These are phyloP conservation scores for Lanius collurio DNA, from an alignment of 2,113 vertebrate genomes.

Conservation along the genomic window DNA sequence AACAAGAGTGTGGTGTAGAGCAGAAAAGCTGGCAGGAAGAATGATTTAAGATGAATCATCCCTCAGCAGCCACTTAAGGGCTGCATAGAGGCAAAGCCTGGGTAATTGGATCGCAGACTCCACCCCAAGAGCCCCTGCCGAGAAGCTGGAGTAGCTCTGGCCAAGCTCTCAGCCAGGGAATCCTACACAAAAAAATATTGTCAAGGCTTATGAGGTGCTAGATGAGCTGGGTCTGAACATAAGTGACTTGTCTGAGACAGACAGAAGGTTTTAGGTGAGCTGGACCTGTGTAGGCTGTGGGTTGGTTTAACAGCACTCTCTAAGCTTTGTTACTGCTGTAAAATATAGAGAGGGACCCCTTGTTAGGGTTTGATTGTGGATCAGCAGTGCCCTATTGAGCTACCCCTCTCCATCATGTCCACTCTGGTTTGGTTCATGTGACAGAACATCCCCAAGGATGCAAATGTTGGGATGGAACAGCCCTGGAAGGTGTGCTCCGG, in stretches of 20 bases:
- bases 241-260: background rate
- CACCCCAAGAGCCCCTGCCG: fast-evolving
- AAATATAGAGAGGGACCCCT: background rate
- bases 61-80: constrained; percentile 12
- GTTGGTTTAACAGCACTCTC: background rate
- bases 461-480: fast-evolving
- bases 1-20: background rate
- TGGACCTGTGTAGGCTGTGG: fast-evolving
- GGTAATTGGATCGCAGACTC: background rate
- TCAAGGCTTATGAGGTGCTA: background rate
- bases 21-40: background rate
- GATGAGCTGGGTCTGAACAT: background rate
- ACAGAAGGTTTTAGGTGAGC: background rate
- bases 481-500: background rate
- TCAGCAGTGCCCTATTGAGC: background rate
- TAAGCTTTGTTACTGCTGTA: background rate
- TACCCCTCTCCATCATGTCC: fast-evolving
- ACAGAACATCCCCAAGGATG: background rate
- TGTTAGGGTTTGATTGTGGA: background rate
- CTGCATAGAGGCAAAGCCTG: background rate
- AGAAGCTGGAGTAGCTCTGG: background rate
- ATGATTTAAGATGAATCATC: constrained; percentile 19
- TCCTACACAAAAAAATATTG: background rate
- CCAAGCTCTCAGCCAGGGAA: background rate
- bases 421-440: background rate